These are phyloP conservation scores for Columba livia DNA, from an alignment of 2,113 vertebrate species.

Conservation along the genomic window DNA sequence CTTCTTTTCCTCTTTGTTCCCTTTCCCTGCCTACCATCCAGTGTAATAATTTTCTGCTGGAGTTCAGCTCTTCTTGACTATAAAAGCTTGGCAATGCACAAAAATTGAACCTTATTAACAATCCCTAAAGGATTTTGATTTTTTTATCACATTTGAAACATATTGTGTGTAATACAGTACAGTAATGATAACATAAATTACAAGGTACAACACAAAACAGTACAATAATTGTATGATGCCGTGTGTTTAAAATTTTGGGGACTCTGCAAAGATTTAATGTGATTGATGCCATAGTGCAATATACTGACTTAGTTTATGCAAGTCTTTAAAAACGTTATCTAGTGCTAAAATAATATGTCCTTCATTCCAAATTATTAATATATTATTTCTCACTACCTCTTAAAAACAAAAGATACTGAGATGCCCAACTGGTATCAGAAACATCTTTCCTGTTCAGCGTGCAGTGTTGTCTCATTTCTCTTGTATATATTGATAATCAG, in stretches of 20 bases:
- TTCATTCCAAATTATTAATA: background rate
- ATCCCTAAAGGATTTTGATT: background rate
- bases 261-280: background rate
- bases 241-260: background rate
- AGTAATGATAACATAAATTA: background rate
- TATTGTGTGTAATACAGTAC: background rate
- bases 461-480: background rate
- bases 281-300: background rate
- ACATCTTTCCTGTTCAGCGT: background rate
- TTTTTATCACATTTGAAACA: background rate
- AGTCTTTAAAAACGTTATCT: background rate
- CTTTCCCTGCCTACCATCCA: background rate
- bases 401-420: background rate
- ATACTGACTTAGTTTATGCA: background rate
- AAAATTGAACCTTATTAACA: background rate
- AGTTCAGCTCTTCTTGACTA: background rate
- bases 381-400: background rate
- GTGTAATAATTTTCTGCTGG: background rate
- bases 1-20: background rate
- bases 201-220: background rate
- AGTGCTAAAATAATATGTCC: background rate
- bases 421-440: background rate
- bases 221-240: background rate
- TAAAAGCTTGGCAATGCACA: rapidly evolving
- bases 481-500: slow-evolving; percentile 46